phyloP scores from a whole-genome alignment of 2,797 vertebrate genomes.

The Erithacus rubecula region DNA sequence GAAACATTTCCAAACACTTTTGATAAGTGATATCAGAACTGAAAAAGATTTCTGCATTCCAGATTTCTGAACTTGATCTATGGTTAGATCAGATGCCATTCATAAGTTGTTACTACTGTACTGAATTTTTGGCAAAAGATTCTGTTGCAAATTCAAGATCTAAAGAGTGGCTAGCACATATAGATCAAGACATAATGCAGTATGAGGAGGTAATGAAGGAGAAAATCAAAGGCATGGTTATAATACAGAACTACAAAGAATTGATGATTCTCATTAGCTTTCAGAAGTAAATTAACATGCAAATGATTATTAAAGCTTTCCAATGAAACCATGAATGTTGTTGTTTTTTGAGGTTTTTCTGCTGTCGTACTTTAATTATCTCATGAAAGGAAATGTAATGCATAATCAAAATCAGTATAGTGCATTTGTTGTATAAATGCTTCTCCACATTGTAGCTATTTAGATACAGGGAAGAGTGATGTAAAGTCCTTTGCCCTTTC shows the following conservation, averaged over 20 bases:
- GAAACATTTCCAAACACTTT: not conserved
- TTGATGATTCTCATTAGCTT: not conserved
- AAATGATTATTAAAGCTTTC: not conserved
- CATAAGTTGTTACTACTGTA: not conserved
- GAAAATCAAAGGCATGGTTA: not conserved
- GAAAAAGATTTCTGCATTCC: not conserved
- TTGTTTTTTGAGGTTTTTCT: not conserved
- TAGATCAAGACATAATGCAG: not conserved
- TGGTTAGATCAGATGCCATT: not conserved
- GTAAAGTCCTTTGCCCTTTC: not conserved
- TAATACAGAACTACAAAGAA: conserved; percentile 3
- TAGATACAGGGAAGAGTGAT: not conserved
- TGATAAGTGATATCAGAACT: not conserved
- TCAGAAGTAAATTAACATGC: not conserved
- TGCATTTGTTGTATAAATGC: not conserved
- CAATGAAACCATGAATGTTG: not conserved
- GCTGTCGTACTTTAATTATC: not conserved
- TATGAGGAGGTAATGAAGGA: not conserved
- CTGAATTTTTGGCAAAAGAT: not conserved
- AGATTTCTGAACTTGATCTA: not conserved
- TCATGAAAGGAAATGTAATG: not conserved
- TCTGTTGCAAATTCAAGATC: not conserved
- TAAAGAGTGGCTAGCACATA: not conserved
- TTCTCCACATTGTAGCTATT: not conserved
- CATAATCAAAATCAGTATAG: not conserved